Evolutionary conservation across 2,888 invertebrate genomes (phyloP), one percentile per base, ranked within the genome.

Genomic region (Kryphioiulus occultus): DNA sequence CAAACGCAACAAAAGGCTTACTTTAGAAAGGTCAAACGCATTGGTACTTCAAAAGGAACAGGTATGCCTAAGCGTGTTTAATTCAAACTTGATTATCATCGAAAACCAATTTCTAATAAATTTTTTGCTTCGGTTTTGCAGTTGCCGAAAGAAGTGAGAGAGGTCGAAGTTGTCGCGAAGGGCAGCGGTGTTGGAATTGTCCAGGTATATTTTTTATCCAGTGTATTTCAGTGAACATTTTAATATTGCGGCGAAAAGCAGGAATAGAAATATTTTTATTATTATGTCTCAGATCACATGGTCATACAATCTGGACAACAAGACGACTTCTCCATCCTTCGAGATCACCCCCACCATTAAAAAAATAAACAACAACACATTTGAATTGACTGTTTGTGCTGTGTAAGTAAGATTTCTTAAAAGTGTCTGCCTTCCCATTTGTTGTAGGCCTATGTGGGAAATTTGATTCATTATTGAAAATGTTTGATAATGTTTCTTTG

Each of bases 11-110:
- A 89, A 88, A n/a, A 88, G 88, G 44, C 19, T 89, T 44, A 22
- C 89, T 84, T 89, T 92, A 87, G 90, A 90, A 87, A 89, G 90
- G 53, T 89, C 89, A 9, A 92, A 91, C 89, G 91, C 92, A 5
- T 89, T 92, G 22, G 89, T 92, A 4, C 89, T 92, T 1, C 92
- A 92, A 87, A 90, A 90, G 47, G 90, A 90, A 53, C 90, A 91
- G 89, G 92, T 92, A 89, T 89, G 90, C 89, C n/a, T 47, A 30
- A n/a, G n/a, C 12, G 19, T 19, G 22, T 32, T 17, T n/a, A 15
- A 85, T 88, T 26, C 26, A 3, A 30, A 82, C 86, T 88, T 22
- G 47, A 0, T 87, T 82, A 17, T 44, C n/a, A 35, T 26, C 26
- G 85, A 85, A 44, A 35, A n/a, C 12, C 32, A 87, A 47, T 85